A percentile compares a stretch with the other conserved stretches of the same genome.
phyloP scores from a whole-genome alignment of 1,140 invertebrate genomes.

The Drosophila fuyamai region DNA sequence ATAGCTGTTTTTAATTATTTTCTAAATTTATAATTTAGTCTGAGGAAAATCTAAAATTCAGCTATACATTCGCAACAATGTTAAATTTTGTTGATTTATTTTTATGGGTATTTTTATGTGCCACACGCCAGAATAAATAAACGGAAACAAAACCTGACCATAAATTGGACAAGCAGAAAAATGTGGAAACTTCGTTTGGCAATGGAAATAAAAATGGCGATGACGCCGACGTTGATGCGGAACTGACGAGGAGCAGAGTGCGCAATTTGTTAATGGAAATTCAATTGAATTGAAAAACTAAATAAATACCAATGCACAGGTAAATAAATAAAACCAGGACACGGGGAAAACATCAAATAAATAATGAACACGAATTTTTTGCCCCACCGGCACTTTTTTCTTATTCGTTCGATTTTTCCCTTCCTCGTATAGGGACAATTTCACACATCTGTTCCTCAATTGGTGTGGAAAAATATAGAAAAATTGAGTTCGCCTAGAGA shows the following conservation, averaged over 20 bases:
- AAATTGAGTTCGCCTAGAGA: slow-evolving; percentile 5
- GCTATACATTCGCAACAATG: background rate
- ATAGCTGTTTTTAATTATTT: slow-evolving; percentile 28
- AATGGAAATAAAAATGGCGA: slow-evolving; percentile 5
- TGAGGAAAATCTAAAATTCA: slow-evolving; percentile 24
- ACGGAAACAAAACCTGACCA: slow-evolving; percentile 19
- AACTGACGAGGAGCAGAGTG: slow-evolving; percentile 40
- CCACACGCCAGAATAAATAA: slow-evolving; percentile 17
- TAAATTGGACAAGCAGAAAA: slow-evolving; percentile 44
- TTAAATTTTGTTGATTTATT: slow-evolving; percentile 18
- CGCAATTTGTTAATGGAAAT: slow-evolving; percentile 81
- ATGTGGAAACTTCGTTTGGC: slow-evolving; percentile 29
- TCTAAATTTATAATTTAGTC: slow-evolving; percentile 27
- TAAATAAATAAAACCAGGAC: slow-evolving; percentile 57
- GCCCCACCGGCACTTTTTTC: slow-evolving; percentile 6
- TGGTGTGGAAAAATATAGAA: slow-evolving; percentile 20
- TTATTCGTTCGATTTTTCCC: slow-evolving; percentile 5
- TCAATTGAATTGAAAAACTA: slow-evolving; percentile 79
- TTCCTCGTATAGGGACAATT: slow-evolving; percentile 22
- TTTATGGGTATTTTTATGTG: slow-evolving; percentile 23
- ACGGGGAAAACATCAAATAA: slow-evolving; percentile 40
- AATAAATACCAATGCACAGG: slow-evolving; percentile 60
- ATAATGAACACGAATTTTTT: slow-evolving; percentile 46
- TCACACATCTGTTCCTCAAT: slow-evolving; percentile 43
- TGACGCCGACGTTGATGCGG: slow-evolving; percentile 38